Evolutionary conservation across 2,113 vertebrate genomes (phyloP), one percentile per base, ranked within the genome.

Genomic region (Marmota flaviventris): DNA sequence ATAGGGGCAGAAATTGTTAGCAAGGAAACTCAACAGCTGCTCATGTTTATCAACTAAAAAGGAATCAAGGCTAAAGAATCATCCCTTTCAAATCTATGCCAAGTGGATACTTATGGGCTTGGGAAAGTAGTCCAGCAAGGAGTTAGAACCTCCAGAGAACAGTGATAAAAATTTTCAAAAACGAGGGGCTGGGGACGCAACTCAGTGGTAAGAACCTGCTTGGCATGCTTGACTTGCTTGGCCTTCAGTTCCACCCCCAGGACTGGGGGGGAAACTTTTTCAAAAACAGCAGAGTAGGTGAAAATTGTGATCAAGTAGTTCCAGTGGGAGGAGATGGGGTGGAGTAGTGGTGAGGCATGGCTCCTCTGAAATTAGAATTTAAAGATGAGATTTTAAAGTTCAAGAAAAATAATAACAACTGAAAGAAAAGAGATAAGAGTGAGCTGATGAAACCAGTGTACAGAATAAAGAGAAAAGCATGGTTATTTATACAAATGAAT

Each of bases 381-480:
- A 45, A 93, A 78, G 25, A 67, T 91, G 78, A 78, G 67, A 58
- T 58, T 58, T 58, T 22, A 58, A 69, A 87, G 65, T 82, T 91
- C 53, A 84, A 91, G 81, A 93, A 86, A 73, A 58, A 75, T 39
- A 12, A 7, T 24, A 45, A 51, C 76, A 72, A 27, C 2, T 69
- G 77, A 51, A 90, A 72, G 77, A 72, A 51, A 90, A 72, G 77
- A 72, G 24, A 14, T 63, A 92, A 89, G 65, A 75, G n/a, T 75
- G 65, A 93, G n/a, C 32, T 69, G 48, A 75, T 37, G n/a, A 67
- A 89, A 42, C 14, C 4, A 85, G 67, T 37, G 27, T 79, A 79
- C 27, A 95, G 53, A 96, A 65, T 85, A 24, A 69, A 92, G 56
- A 85, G 85, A 94, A 56, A 89, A 24, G 22, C 20, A 22, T 37